These are phyloP conservation scores for Campoplex capitator DNA, from an alignment of 2,888 invertebrate genomes.

Conservation along the genomic window DNA sequence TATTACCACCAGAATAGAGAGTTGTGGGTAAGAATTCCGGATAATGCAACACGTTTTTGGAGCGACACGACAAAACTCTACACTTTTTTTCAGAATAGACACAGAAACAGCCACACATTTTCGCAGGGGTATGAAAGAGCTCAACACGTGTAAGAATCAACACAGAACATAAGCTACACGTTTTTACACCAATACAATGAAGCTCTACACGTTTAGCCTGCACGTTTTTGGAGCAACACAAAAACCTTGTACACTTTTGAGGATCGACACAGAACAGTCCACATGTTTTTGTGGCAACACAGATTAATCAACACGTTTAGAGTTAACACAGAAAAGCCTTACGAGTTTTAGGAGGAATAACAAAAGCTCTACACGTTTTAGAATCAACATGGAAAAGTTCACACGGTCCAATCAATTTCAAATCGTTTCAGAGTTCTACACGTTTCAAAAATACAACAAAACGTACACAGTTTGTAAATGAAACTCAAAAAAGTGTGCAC, in stretches of 20 bases:
- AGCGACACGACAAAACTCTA: neutral
- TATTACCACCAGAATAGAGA: conserved; percentile 77
- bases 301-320: too few species aligned
- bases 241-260: too few species aligned
- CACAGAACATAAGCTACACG: neutral
- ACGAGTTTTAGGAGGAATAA: neutral
- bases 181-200: neutral
- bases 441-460: neutral
- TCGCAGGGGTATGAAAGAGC: too few species aligned
- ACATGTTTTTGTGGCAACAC: too few species aligned
- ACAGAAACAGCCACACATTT: neutral
- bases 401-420: too few species aligned
- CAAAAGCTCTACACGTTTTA: neutral
- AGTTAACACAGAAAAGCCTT: neutral
- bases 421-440: neutral
- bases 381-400: neutral
- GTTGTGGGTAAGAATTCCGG: conserved; percentile 79
- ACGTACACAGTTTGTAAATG: too few species aligned
- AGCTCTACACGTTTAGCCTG: neutral
- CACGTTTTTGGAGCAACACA: too few species aligned
- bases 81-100: too few species aligned
- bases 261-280: too few species aligned
- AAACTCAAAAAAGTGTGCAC: neutral
- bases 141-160: neutral
- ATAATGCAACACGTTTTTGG: neutral